Base-by-base conservation (phyloP, 2,888 invertebrate species). In the Cerceris ruficornis region DNA sequence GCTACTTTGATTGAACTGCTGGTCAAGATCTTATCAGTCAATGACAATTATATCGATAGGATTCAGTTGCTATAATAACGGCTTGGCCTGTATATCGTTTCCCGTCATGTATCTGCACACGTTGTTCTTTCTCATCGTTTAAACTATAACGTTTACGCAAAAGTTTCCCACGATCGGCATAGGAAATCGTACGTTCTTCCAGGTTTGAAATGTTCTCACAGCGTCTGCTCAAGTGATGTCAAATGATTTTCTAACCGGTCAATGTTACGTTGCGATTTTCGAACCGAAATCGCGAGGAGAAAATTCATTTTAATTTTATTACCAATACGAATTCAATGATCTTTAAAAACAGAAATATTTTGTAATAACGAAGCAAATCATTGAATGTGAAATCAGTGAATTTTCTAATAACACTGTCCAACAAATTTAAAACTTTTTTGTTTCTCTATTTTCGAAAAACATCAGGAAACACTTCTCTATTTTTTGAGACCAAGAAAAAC, bases 141-240 rank as follows among this genome's bases (percentile, higher is more conserved):
- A 13, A 13, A 6, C 41, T 43, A 46, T 49, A 55, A 41, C 42
- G 11, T 13, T 69, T 57, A 14, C 62, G 55, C 69, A 64, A 61
- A 1, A 8, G 6, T 28, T 69, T 69, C 69, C 57, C 62, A 69
- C 9, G 60, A 43, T n/a, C 43, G 60, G 42, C 42, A 61, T 64
- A 28, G 15, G 54, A 64, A 57, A 54, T 49, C 52, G 13, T 49
- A 41, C 39, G 17, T 15, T 57, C 41, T 57, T 17, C 5, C 6
- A 28, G 15, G 52, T 54, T 54, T 11, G 46, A 46, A 8, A 46
- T 46, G 11, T 11, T 46, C 46, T 46, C 46, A 46, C 46, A 6
- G 5, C 46, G 46, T 8, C 1, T 11, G 11, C 11, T 46, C 11
- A 11, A 46, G 46, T 8, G 11, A 46, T 11, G 5, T 6, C 46